A percentile compares a stretch with the other conserved stretches of the same genome.
Evolutionary conservation across 2,797 vertebrate species (phyloP).

Genomic region (Thunnus albacares): DNA sequence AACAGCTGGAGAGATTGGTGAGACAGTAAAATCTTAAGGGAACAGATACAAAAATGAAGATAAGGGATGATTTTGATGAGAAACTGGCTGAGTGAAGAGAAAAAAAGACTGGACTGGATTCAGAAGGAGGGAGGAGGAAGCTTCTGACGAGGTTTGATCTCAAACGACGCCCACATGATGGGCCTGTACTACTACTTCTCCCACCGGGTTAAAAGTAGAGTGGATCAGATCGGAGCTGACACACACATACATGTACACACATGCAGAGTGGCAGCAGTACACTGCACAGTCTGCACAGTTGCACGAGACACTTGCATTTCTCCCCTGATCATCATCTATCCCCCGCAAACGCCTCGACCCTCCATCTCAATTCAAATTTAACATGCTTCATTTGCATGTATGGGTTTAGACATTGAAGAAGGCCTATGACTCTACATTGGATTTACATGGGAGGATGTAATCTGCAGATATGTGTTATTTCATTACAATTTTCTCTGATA

Average conservation of each 20-base stretch:
- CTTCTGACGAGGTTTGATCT: conserved; percentile 16
- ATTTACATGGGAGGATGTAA: background rate
- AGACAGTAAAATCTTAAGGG: too few relatives aligned
- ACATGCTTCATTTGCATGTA: conserved; percentile 21
- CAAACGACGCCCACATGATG: background rate
- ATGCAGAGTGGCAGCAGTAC: conserved; percentile 12
- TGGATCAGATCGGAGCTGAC: conserved; percentile 22
- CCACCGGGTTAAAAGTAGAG: conserved; percentile 5
- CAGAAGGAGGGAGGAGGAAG: too few relatives aligned
- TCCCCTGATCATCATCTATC: conserved; percentile 25
- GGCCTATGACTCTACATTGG: background rate
- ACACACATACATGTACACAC: conserved; percentile 1
- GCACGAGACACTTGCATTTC: conserved; percentile 11
- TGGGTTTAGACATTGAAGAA: background rate
- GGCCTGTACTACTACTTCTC: background rate
- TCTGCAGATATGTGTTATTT: conserved; percentile 27
- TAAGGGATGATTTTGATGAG: background rate
- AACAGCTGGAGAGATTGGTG: background rate
- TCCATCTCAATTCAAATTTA: conserved; percentile 11
- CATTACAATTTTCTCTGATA: conserved; percentile 16
- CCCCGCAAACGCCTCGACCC: background rate
- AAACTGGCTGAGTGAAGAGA: background rate
- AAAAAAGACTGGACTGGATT: too few relatives aligned
- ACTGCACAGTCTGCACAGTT: conserved; percentile 7
- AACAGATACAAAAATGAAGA: background rate